Evolutionary conservation across 2,888 invertebrate genomes (phyloP).

Genomic region (Diloba caeruleocephala): DNA sequence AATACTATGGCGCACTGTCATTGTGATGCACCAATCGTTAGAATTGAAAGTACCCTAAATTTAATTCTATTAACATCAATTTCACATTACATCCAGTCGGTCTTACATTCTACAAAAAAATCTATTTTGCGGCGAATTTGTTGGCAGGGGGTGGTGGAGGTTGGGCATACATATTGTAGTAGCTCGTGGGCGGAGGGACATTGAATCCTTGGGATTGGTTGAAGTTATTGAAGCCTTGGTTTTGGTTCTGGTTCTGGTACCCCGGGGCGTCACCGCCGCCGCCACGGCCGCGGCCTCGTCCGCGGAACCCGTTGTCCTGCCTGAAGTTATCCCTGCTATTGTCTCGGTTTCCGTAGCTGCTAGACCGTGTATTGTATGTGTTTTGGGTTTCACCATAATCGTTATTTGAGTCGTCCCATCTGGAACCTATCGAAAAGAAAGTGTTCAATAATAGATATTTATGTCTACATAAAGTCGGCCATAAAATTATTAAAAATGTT

Average conservation of each 20-base stretch:
- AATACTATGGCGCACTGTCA: no score
- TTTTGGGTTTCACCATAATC: conserved; percentile 49
- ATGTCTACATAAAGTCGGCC: no score
- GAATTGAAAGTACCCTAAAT: conserved; percentile 9
- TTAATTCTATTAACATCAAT: conserved; percentile 39
- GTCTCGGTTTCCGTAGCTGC: conserved; percentile 42
- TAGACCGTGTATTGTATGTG: conserved; percentile 49
- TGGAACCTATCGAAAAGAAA: conserved; percentile 62
- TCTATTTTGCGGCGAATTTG: conserved; percentile 62
- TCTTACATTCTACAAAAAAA: conserved; percentile 29
- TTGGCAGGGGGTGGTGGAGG: conserved; percentile 74
- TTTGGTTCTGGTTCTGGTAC: no score
- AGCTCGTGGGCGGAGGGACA: conserved; percentile 74
- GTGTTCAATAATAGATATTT: no score
- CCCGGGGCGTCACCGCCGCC: background rate
- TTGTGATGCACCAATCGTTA: conserved; percentile 6
- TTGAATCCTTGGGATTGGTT: conserved; percentile 50
- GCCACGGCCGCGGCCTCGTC: conserved; percentile 63
- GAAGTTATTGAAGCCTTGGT: conserved; percentile 25
- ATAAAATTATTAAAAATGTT: no score
- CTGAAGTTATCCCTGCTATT: conserved; percentile 44
- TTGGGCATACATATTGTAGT: conserved; percentile 84
- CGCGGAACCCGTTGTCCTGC: conserved; percentile 73
- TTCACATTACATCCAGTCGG: conserved; percentile 50
- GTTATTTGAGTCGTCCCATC: conserved; percentile 71